phyloP scores from a whole-genome alignment of 2,888 invertebrate genomes.

The Ophion ventricosus region DNA sequence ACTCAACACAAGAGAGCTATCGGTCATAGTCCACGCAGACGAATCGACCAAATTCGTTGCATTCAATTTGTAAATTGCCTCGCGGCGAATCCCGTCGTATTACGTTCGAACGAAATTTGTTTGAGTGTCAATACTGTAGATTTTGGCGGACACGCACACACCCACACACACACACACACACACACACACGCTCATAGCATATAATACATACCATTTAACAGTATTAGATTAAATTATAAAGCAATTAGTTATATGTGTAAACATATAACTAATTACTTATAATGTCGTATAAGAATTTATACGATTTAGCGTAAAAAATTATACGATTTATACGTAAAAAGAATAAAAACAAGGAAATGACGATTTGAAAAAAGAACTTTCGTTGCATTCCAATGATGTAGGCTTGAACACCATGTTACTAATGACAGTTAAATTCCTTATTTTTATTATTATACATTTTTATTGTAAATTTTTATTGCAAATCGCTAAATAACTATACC shows the following conservation, averaged over 20 bases:
- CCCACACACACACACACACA: too few species aligned
- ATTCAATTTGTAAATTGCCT: conserved; percentile 66
- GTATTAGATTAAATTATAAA: not conserved
- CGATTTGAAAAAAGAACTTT: too few species aligned
- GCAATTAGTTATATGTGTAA: not conserved
- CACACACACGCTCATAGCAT: not conserved
- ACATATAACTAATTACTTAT: too few species aligned
- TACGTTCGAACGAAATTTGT: conserved; percentile 41
- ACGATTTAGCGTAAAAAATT: too few species aligned
- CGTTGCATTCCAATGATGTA: too few species aligned
- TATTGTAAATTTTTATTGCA: too few species aligned
- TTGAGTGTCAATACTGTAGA: not conserved
- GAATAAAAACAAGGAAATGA: conserved; percentile 1
- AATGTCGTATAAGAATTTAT: too few species aligned
- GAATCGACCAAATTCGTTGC: conserved; percentile 57
- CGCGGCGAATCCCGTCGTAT: conserved; percentile 46
- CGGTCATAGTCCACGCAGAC: conserved; percentile 9
- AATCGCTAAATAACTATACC: too few species aligned
- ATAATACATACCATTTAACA: not conserved
- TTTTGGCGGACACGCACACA: not conserved
- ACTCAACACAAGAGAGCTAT: not conserved
- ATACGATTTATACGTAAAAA: too few species aligned
- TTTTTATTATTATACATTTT: too few species aligned
- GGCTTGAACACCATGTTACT: too few species aligned
- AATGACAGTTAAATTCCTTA: too few species aligned